Conservation (phyloP, 1,140 invertebrate species). For the Zelostemma sp. region DNA sequence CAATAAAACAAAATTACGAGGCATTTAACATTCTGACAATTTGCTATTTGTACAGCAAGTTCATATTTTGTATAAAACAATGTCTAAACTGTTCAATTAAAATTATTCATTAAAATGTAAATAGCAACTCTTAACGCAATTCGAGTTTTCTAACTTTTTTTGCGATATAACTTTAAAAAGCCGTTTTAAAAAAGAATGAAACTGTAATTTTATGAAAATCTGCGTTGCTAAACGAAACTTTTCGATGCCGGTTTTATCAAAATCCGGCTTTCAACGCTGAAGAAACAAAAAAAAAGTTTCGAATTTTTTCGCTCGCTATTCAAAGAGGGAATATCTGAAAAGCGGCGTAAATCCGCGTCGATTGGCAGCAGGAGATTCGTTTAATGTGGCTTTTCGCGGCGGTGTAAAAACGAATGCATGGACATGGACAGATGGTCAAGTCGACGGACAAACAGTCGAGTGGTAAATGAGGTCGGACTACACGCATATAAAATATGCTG, state of each 20-base stretch:
- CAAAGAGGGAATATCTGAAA: background rate
- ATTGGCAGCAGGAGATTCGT: constrained; percentile 7
- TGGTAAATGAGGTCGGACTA: constrained; percentile 33
- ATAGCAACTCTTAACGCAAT: too few relatives aligned
- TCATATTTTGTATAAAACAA: too few relatives aligned
- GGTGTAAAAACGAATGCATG: constrained; percentile 14
- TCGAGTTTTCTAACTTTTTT: too few relatives aligned
- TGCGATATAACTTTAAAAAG: too few relatives aligned
- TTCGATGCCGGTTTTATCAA: background rate
- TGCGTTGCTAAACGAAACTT: background rate
- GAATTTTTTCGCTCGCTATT: background rate
- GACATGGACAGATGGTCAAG: constrained; percentile 7
- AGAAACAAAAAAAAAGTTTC: too few relatives aligned
- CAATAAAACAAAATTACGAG: too few relatives aligned
- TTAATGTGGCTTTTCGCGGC: constrained; percentile 16
- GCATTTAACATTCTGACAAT: too few relatives aligned
- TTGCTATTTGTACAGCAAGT: too few relatives aligned
- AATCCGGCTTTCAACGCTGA: background rate
- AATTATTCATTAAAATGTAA: too few relatives aligned
- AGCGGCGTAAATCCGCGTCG: constrained; percentile 7
- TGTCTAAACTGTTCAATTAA: too few relatives aligned
- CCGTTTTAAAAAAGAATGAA: too few relatives aligned
- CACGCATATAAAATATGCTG: constrained; percentile 62
- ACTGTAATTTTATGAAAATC: too few relatives aligned
- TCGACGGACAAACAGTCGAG: constrained; percentile 11